Base-by-base conservation (phyloP, 2,888 invertebrate species). In the Dolichopus griseipennis region DNA sequence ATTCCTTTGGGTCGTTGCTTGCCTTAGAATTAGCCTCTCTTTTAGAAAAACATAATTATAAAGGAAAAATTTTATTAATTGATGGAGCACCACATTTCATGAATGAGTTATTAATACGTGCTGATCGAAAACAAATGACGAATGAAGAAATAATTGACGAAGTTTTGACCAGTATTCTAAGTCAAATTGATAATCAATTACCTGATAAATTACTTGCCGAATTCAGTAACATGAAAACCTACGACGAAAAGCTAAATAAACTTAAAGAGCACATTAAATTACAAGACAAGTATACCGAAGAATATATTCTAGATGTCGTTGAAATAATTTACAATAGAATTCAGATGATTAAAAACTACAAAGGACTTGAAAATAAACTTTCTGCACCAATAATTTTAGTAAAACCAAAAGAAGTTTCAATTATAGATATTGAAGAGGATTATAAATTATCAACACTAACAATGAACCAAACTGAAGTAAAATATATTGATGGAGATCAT, bases 1-100 rank as follows among this genome's bases (percentile, higher is more conserved):
- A 97, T 83, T 97, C 97, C 18, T 96, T 88, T 76, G 97, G 97
- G 64, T 84, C 89, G 0, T 79, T 90, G 27, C 83, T 95, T 21
- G 89, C 90, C 0, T 80, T 95, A 68, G 92, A 95, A 77, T 82
- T 96, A 69, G 90, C 88, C 6, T 81, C 86, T 10, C 84, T 86
- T 74, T 82, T 96, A 52, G 93, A 93, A 79, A 81, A 80, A 12
- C 82, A 85, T 74, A 90, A 90, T 72, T 83, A 83, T 66, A 81
- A 76, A n/a, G 91, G 91, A 4, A 83, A 85, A 62, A 74, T 92
- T 1, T 83, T 90, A 74, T 85, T 93, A n/a, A 83, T 97, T 66
- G 97, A 97, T 77, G 95, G 95, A 15, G 85, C 91, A 0, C 93
- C 92, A 0, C 85, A 88, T 43, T 87, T 88, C 75, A 81, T 92